Base-by-base conservation (phyloP, 2,797 vertebrate species). In the Neopelma chrysocephalum region DNA sequence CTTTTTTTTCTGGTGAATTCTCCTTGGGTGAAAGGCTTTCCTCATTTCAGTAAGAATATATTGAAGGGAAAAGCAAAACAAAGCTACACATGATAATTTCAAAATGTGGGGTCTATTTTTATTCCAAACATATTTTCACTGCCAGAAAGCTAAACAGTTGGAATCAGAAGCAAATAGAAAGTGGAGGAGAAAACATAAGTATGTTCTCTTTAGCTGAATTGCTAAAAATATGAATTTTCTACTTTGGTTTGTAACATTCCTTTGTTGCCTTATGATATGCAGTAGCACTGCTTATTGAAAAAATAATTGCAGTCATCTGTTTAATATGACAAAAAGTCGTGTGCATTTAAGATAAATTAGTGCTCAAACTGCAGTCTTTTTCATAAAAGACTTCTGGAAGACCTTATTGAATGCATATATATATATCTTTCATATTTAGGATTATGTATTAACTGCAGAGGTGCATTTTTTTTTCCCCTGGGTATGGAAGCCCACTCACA, bases 31-130 rank as follows among this genome's bases (percentile, higher is more conserved):
- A 85, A 92, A 17, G 31, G 51, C 47, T 62, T 80, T 82, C 36
- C 65, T 89, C 32, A 12, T 54, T 86, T 79, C 22, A 40, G 26
- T 20, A 29, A 26, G 64, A 80, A 8, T 21, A 29, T 34, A 73
- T 25, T 29, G 51, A 86, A 82, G 51, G 62, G 51, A 43, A 81
- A 91, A 64, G 38, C 20, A 83, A 84, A 94, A 42, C 34, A 75
- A 66, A 62, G 43, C 43, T 65, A 60, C 43, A 36, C 12, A 20
- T 0, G 4, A 26, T 50, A 83, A 72, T 77, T 95, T 91, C 42
- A 77, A 58, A 89, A 71, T 61, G 42, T 76, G 68, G 38, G 29
- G 47, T 96, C 82, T 92, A 8, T 32, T 95, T 95, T 96, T 95
- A 75, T 57, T 91, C 75, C 68, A 85, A 90, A 77, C 4, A 2